Evolutionary conservation across 2,113 vertebrate species (phyloP), one percentile per base, ranked within the genome.

Genomic region (Rhizomys pruinosus): DNA sequence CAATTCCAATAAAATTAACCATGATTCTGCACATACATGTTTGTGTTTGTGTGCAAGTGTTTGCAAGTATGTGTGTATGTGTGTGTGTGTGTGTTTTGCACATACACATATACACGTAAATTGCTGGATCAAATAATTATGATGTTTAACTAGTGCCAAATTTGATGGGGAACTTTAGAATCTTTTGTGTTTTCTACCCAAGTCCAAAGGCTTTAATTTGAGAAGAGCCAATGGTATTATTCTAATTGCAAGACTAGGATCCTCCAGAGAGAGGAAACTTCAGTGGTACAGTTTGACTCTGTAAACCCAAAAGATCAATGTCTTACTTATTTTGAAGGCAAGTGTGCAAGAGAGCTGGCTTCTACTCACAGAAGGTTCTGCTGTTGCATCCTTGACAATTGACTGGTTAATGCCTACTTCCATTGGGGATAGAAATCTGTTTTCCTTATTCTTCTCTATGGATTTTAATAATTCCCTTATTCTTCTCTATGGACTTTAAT

Each of bases 191-290:
- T 57, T 74, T 42, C 55, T 22, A 20, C 63, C 4, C 4, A 55
- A 78, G 2, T 13, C 20, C 27, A 64, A 78, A 73, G 47, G 4
- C 3, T n/a, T 44, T 68, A 3, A 32, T 55, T 20, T 11, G 12
- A 64, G 8, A 3, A 22, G 4, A 79, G 19, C 0, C 5, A 64
- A 7, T 37, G 34, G 2, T 66, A 0, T 61, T 7, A 1, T 34
- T 81, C 7, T 11, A 44, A 16, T 44, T 77, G 23, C 16, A 78
- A 61, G 17, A 2, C 69, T 69, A 23, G 3, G 7, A 74, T 5
- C 2, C 68, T 39, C 61, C 1, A 19, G 8, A 42, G 10, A 11
- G 11, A 27, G 23, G 1, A 61, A 80, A 13, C 61, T 20, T 7
- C n/a, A 42, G 2, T 69, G 47, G 23, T 71, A 71, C 47, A 23